Conservation (phyloP, 2,888 invertebrate genomes). For the Brachyptera putata region DNA sequence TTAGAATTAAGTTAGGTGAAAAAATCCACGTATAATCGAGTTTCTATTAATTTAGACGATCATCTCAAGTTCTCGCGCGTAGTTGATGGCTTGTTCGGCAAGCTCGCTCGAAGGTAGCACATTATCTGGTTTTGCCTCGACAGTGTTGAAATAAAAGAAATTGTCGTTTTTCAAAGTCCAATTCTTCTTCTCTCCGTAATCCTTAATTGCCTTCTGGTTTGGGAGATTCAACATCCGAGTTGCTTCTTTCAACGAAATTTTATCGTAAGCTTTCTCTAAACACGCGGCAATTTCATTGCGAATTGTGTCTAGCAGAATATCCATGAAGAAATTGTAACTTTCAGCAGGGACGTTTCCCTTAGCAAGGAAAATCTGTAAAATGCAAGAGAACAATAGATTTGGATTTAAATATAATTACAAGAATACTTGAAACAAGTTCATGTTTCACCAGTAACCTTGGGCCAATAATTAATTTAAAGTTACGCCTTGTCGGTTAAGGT, state of each 20-base stretch:
- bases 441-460: too few relatives aligned
- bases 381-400: too few relatives aligned
- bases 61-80: slow-evolving; percentile 97
- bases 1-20: too few relatives aligned
- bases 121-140: slow-evolving; percentile 70
- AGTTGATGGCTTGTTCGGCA: slow-evolving; percentile 91
- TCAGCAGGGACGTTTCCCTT: slow-evolving; percentile 95
- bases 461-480: too few relatives aligned
- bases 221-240: slow-evolving; percentile 83
- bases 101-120: slow-evolving; percentile 84
- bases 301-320: slow-evolving; percentile 90
- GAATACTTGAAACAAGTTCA: too few relatives aligned
- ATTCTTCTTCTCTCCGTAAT: slow-evolving; percentile 78
- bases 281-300: slow-evolving; percentile 95
- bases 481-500: too few relatives aligned
- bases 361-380: slow-evolving; percentile 72
- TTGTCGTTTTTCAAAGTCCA: slow-evolving; percentile 77
- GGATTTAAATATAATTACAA: background rate
- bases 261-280: slow-evolving; percentile 93
- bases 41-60: slow-evolving; percentile 96
- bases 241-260: slow-evolving; percentile 81
- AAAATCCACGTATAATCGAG: too few relatives aligned
- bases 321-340: slow-evolving; percentile 94
- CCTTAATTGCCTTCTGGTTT: slow-evolving; percentile 69
- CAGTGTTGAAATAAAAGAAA: slow-evolving; percentile 73